Percentiles rank a stretch among this genome's conserved stretches.
Evolutionary conservation across 2,888 invertebrate species (phyloP).

Genomic region (Asteroscopus sphinx): DNA sequence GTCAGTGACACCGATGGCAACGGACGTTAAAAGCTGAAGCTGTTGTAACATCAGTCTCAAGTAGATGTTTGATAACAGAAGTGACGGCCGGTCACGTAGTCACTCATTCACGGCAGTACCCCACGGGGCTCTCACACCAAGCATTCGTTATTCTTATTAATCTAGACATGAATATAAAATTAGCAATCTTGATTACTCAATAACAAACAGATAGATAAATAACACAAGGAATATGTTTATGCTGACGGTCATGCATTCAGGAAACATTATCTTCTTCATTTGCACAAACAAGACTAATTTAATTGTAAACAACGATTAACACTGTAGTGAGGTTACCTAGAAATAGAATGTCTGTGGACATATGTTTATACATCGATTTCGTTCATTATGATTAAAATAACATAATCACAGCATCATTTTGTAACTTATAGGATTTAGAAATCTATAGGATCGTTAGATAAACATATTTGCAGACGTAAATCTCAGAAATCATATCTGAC

Average conservation of each 20-base stretch:
- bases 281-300: conserved; percentile 30
- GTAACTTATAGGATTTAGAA: neutral
- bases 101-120: conserved; percentile 20
- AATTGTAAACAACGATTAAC: conserved; percentile 38
- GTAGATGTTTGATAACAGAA: conserved; percentile 61
- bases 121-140: conserved; percentile 1
- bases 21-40: conserved; percentile 43
- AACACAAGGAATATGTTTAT: conserved; percentile 5
- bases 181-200: conserved; percentile 14
- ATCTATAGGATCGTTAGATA: neutral
- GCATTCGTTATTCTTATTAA: no score
- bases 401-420: conserved; percentile 4
- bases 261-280: conserved; percentile 35
- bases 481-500: no score
- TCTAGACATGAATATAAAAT: neutral
- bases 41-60: conserved; percentile 52
- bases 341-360: neutral
- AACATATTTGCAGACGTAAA: no score
- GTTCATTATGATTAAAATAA: neutral
- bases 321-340: conserved; percentile 11
- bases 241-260: conserved; percentile 23
- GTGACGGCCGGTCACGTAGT: conserved; percentile 52
- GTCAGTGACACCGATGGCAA: conserved; percentile 38
- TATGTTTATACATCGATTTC: conserved; percentile 19
- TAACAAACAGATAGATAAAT: conserved; percentile 15